phyloP scores from a whole-genome alignment of 2,113 vertebrate genomes.

The Labeo rohita region DNA sequence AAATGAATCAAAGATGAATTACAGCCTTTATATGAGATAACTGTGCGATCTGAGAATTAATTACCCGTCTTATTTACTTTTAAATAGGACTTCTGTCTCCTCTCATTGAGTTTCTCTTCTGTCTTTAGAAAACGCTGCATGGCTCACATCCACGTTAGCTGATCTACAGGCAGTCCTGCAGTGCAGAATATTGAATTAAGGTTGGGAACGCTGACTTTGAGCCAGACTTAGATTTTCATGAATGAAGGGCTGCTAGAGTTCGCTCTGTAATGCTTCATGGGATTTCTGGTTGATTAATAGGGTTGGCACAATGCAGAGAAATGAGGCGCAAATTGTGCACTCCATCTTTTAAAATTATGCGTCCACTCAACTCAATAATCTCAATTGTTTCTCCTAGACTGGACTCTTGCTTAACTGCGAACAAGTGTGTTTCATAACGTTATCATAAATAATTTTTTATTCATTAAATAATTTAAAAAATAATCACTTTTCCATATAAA shows the following conservation, averaged over 20 bases:
- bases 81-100: conserved; percentile 7
- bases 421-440: neutral
- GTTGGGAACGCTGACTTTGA: neutral
- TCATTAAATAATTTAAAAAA: neutral
- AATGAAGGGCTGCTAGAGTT: neutral
- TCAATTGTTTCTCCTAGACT: neutral
- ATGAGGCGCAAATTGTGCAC: neutral
- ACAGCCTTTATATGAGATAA: conserved; percentile 65
- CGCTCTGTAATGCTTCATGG: neutral
- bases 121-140: neutral
- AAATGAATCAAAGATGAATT: conserved; percentile 72
- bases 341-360: conserved; percentile 12
- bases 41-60: conserved; percentile 56
- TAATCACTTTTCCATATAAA: neutral
- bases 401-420: neutral
- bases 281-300: neutral
- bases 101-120: conserved; percentile 11
- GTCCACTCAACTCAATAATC: neutral
- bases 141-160: neutral
- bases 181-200: neutral
- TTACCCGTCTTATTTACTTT: conserved; percentile 8
- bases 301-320: neutral
- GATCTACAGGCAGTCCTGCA: neutral
- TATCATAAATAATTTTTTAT: neutral
- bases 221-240: neutral